Conservation (phyloP, 2,797 vertebrate species). For the Sebastes vulpes region DNA sequence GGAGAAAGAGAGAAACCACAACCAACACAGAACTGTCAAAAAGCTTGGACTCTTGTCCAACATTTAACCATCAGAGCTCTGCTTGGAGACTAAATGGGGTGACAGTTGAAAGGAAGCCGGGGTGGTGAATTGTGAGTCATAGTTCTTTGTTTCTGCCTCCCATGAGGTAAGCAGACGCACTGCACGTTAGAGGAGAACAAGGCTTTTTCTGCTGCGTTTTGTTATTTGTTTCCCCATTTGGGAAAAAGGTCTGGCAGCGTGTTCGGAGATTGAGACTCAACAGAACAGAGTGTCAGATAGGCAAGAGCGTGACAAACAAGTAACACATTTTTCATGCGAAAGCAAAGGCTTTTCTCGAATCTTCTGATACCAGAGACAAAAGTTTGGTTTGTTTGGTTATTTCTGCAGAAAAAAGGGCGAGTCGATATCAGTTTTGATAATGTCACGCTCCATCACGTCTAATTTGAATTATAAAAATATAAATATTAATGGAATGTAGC, state of each 20-base stretch:
- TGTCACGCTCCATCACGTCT: background rate
- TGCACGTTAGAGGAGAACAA: slow-evolving; percentile 58
- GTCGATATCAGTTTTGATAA: background rate
- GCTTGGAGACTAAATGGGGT: slow-evolving; percentile 52
- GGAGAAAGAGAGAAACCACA: slow-evolving; percentile 64
- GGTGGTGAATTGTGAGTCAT: slow-evolving; percentile 63
- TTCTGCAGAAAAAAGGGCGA: background rate
- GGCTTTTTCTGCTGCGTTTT: slow-evolving; percentile 55
- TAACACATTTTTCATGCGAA: slow-evolving; percentile 33
- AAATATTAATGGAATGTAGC: background rate
- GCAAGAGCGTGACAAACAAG: slow-evolving; percentile 51
- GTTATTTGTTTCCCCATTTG: slow-evolving; percentile 46
- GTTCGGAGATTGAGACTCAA: slow-evolving; percentile 54
- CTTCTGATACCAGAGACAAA: background rate
- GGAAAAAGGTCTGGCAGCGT: slow-evolving; percentile 48
- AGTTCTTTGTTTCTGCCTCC: slow-evolving; percentile 69
- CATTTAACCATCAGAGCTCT: slow-evolving; percentile 48
- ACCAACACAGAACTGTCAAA: slow-evolving; percentile 66
- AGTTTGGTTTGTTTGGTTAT: background rate
- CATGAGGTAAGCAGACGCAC: slow-evolving; percentile 60
- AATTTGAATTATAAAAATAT: background rate
- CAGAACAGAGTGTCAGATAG: slow-evolving; percentile 58
- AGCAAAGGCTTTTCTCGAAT: slow-evolving; percentile 30
- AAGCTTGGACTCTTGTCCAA: slow-evolving; percentile 57
- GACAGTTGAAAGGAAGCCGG: slow-evolving; percentile 61